Evolutionary conservation across 1,140 invertebrate genomes (phyloP).

Genomic region (Achroia grisella): DNA sequence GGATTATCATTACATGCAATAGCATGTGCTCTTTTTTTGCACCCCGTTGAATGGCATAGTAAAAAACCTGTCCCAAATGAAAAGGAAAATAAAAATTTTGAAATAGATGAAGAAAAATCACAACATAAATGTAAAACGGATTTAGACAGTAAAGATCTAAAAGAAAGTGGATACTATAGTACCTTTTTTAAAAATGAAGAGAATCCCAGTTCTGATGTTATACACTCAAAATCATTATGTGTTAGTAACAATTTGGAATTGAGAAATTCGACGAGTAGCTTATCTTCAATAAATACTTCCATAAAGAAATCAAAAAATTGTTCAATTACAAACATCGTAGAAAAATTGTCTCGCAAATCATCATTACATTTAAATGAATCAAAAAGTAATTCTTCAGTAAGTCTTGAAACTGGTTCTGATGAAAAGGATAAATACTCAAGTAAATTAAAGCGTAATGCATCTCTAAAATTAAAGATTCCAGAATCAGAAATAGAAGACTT

Average conservation of each 20-base stretch:
- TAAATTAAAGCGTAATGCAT: constrained; percentile 63
- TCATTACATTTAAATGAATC: constrained; percentile 64
- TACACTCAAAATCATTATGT: constrained; percentile 76
- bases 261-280: constrained; percentile 63
- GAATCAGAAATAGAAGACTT: constrained; percentile 69
- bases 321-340: constrained; percentile 61
- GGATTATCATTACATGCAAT: constrained; percentile 75
- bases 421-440: constrained; percentile 29
- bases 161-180: constrained; percentile 57
- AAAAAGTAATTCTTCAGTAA: constrained; percentile 61
- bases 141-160: constrained; percentile 23
- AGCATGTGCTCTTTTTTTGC: constrained; percentile 74
- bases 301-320: constrained; percentile 58
- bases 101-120: constrained; percentile 15
- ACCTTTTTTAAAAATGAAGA: constrained; percentile 74
- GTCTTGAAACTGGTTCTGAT: constrained; percentile 42
- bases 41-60: constrained; percentile 78
- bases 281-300: constrained; percentile 62
- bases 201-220: constrained; percentile 79
- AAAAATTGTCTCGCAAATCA: constrained; percentile 58
- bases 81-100: constrained; percentile 30
- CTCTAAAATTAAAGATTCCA: constrained; percentile 55
- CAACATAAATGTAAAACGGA: not conserved
- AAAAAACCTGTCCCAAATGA: constrained; percentile 39
- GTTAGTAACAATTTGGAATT: constrained; percentile 76